Evolutionary conservation across 2,797 vertebrate species (phyloP), one percentile per base, ranked within the genome.

Genomic region (Eleutherodactylus coqui): DNA sequence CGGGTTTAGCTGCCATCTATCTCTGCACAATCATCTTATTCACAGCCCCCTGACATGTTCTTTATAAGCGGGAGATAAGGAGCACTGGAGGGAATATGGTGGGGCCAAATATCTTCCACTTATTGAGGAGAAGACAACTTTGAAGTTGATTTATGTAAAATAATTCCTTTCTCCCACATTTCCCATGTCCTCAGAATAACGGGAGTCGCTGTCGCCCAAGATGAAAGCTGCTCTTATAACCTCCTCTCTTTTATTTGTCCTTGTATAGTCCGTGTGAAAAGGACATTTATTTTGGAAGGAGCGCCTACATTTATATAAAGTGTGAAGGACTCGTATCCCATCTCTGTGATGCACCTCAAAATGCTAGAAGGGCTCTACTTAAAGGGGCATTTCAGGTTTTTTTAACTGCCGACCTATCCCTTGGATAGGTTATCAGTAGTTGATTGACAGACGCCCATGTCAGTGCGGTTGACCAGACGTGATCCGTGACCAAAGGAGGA

Each of bases 61-160:
- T 55, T 72, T 55, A 55, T 41, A 69, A 41, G 36, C 19, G 16
- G 24, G 41, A 75, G 45, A 75, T 43, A 8, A 47, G 34, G 10
- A 83, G 9, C 72, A 75, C 72, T 84, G 70, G 70, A 60, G 82
- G 69, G 70, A 53, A 83, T 43, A 24, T 75, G 69, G 81, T 2
- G 43, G 32, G 53, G 53, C 49, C 5, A 53, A 5, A 38, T 36
- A 55, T 53, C 5, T 2, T 32, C 5, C 45, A 19, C 27, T 29
- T 34, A 29, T 51, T 75, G 34, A 29, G 45, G 41, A 75, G 49
- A 36, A 36, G 49, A 77, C 77, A 36, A 34, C 51, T 77, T 84
- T 84, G 58, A 62, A 47, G 43, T n/a, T 32, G 36, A 75, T 62
- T 76, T 62, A 47, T 45, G 53, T n/a, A 19, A 55, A 47, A 72